Conservation (phyloP, 1,140 invertebrate species). For the Brachionus rubens region DNA sequence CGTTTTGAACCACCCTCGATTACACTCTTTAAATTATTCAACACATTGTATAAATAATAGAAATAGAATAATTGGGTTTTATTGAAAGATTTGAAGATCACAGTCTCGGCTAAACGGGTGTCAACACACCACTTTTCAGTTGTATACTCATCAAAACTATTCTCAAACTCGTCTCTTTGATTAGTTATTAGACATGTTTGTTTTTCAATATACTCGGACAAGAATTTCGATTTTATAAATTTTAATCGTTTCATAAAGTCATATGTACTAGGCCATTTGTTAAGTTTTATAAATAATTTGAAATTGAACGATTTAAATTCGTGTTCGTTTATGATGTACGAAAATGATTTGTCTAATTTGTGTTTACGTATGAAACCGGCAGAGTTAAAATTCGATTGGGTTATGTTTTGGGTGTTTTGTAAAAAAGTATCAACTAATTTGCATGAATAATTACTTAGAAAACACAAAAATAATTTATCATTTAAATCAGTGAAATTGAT, state of each 20-base stretch:
- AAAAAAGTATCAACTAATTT: conserved; percentile 38
- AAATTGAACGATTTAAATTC: conserved; percentile 2
- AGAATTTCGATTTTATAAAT: neutral
- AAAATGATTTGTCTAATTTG: conserved; percentile 25
- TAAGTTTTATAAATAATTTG: neutral
- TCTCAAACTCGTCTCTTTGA: neutral
- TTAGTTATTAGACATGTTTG: neutral
- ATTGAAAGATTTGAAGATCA: neutral
- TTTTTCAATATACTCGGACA: neutral
- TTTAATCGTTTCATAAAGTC: neutral
- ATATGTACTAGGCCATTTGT: neutral
- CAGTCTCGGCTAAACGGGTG: conserved; percentile 31
- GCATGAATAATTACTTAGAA: conserved; percentile 35
- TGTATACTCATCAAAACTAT: neutral
- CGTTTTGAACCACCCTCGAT: neutral
- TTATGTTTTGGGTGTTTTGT: neutral
- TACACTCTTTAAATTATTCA: neutral
- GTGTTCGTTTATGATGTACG: neutral
- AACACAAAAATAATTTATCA: conserved; percentile 28
- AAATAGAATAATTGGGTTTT: neutral
- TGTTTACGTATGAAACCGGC: conserved; percentile 33
- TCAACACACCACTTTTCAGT: neutral
- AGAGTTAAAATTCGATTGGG: conserved; percentile 11
- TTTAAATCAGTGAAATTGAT: conserved; percentile 2
- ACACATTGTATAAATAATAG: conserved; percentile 3